Evolutionary conservation across 2,797 vertebrate genomes (phyloP).

Genomic region (Graptemys geographica): DNA sequence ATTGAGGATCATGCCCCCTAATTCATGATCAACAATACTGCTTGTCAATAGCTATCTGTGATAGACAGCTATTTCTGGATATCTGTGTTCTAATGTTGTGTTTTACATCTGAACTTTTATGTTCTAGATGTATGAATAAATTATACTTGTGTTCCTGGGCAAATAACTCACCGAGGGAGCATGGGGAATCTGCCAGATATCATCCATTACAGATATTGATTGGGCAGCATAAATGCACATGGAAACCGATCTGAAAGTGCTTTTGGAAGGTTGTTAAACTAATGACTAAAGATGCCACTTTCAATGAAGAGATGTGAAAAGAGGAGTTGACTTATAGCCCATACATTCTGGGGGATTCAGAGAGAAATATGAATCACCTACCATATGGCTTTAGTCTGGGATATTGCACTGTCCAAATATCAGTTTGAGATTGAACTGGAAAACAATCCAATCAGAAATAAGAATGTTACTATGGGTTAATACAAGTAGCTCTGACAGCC

Average conservation of each 20-base stretch:
- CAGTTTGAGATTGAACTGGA: neutral
- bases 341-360: neutral
- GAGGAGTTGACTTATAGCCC: fast-evolving
- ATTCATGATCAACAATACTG: neutral
- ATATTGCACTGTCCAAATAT: neutral
- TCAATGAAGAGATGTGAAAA: neutral
- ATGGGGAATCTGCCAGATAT: neutral
- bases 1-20: neutral
- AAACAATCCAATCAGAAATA: neutral
- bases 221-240: neutral
- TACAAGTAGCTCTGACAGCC: neutral
- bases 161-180: neutral
- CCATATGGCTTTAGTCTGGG: neutral
- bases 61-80: conserved; percentile 44
- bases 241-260: neutral
- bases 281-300: neutral
- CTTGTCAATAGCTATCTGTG: neutral
- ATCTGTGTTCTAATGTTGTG: neutral
- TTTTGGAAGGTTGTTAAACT: neutral
- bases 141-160: neutral
- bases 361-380: neutral
- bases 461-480: neutral
- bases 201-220: neutral
- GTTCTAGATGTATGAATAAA: neutral
- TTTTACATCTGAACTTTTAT: neutral